A percentile compares a stretch with the other conserved stretches of the same genome.
These are phyloP conservation scores for Aphrophora alni DNA, from an alignment of 2,888 invertebrate genomes.

Conservation along the genomic window DNA sequence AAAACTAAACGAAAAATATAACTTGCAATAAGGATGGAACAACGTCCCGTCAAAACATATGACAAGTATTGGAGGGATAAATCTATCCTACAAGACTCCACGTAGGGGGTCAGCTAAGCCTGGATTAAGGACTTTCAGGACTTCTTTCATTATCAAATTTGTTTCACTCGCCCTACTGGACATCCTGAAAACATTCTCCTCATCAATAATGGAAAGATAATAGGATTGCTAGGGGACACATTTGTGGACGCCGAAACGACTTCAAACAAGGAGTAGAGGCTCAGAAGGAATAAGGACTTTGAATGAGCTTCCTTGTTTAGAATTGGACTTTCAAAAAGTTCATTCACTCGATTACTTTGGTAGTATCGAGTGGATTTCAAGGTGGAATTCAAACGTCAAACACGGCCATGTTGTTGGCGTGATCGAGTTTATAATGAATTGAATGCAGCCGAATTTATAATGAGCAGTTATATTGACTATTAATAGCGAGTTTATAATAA, in stretches of 20 bases:
- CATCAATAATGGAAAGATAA: conserved; percentile 2
- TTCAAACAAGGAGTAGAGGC: background rate
- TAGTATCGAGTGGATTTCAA: background rate
- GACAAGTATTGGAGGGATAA: background rate
- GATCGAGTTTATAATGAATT: too few species aligned
- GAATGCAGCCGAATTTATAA: too few species aligned
- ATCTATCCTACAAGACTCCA: background rate
- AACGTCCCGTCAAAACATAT: background rate
- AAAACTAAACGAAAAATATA: too few species aligned
- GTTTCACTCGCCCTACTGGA: background rate
- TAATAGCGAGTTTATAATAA: too few species aligned
- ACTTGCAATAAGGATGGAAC: background rate
- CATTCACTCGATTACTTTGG: background rate
- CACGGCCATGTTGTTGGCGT: background rate
- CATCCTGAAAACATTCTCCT: background rate
- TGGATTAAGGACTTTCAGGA: background rate
- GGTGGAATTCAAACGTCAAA: background rate
- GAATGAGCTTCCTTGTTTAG: background rate
- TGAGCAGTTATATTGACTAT: too few species aligned
- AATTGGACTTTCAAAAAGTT: background rate
- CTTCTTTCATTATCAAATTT: conserved; percentile 9
- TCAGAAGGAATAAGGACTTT: background rate
- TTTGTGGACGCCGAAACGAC: background rate
- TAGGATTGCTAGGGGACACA: background rate
- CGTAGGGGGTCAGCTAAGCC: background rate